Percentiles rank a stretch among this genome's conserved stretches.
phyloP scores from a whole-genome alignment of 2,888 invertebrate species.

The Orthosia gracilis region DNA sequence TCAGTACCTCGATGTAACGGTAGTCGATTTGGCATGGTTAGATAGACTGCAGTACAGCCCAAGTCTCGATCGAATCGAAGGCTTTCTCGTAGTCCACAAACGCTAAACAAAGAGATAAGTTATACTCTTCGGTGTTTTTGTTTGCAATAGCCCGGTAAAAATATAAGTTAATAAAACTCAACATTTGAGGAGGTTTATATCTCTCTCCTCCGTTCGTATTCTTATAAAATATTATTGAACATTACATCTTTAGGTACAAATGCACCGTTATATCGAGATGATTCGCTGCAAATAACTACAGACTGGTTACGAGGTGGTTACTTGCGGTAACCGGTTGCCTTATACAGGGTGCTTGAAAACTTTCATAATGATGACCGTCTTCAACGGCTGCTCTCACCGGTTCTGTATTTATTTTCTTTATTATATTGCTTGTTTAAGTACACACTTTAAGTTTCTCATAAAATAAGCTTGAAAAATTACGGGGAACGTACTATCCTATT shows the following conservation, averaged over 20 bases:
- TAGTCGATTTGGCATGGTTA: too few relatives aligned
- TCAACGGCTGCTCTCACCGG: conserved; percentile 18
- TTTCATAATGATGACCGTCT: neutral
- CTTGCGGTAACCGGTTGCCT: conserved; percentile 36
- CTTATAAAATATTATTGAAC: neutral
- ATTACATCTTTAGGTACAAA: conserved; percentile 11
- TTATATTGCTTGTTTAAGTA: neutral
- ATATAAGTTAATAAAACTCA: too few relatives aligned
- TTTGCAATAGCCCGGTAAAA: too few relatives aligned
- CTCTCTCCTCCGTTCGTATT: neutral
- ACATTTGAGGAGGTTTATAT: too few relatives aligned
- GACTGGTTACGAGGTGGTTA: conserved; percentile 17
- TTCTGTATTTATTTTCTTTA: conserved; percentile 19
- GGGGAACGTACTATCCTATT: too few relatives aligned
- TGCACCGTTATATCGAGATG: conserved; percentile 25
- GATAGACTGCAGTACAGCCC: too few relatives aligned
- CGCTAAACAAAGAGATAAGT: too few relatives aligned
- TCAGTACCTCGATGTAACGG: too few relatives aligned
- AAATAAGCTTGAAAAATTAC: neutral
- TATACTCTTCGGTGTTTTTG: too few relatives aligned
- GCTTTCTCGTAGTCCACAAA: too few relatives aligned
- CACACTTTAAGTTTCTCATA: neutral
- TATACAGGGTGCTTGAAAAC: conserved; percentile 8
- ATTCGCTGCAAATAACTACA: conserved; percentile 25
- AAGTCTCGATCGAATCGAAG: too few relatives aligned